phyloP scores from a whole-genome alignment of 1,140 invertebrate genomes.

The Meloidogyne floridensis region DNA sequence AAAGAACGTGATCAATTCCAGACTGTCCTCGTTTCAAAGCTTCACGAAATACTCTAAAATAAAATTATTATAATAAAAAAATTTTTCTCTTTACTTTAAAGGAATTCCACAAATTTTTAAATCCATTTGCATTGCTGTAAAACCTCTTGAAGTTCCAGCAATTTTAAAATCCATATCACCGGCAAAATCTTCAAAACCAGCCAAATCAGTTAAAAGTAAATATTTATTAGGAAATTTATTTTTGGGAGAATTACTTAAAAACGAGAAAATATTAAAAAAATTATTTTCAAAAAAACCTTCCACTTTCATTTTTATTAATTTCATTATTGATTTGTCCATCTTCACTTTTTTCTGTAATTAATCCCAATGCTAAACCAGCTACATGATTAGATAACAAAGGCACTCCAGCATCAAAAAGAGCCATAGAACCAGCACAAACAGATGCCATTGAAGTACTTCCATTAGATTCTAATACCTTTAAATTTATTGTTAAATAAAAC shows the following conservation, averaged over 20 bases:
- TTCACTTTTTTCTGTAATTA: constrained; percentile 71
- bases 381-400: constrained; percentile 71
- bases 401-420: constrained; percentile 92
- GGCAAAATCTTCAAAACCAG: constrained; percentile 96
- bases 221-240: constrained; percentile 6
- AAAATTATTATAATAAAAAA: neutral
- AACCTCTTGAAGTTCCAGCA: constrained; percentile 83
- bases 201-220: constrained; percentile 83
- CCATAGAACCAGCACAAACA: constrained; percentile 89
- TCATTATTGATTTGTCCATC: constrained; percentile 72
- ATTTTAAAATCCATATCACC: constrained; percentile 99
- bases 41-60: constrained; percentile 74
- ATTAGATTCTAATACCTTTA: constrained; percentile 96
- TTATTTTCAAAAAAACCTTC: neutral
- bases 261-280: constrained; percentile 1
- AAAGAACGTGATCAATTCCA: constrained; percentile 57
- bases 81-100: constrained; percentile 72
- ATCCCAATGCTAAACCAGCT: constrained; percentile 91
- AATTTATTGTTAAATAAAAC: constrained; percentile 74
- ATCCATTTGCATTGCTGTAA: constrained; percentile 86
- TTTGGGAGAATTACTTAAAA: neutral
- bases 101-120: constrained; percentile 89
- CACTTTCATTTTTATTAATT: neutral
- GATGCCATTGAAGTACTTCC: constrained; percentile 99
- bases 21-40: constrained; percentile 71